Evolutionary conservation across 1,140 invertebrate species (phyloP).

Genomic region (Cyclargus thomasi): DNA sequence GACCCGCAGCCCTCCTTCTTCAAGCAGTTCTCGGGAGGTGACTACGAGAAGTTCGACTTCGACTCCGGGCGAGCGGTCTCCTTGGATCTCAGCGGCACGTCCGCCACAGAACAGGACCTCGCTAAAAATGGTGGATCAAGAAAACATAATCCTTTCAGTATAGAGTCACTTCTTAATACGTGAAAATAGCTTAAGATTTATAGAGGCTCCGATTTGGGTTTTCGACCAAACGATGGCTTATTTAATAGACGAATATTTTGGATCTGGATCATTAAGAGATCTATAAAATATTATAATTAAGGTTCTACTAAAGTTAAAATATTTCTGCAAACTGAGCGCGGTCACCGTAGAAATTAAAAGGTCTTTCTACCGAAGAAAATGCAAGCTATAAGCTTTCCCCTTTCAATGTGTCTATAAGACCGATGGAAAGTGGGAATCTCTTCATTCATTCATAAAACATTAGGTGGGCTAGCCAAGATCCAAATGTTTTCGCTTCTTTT

Average conservation of each 20-base stretch:
- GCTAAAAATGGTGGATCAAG: slow-evolving; percentile 67
- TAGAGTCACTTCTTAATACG: slow-evolving; percentile 87
- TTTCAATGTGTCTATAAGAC: no score
- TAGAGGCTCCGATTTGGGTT: slow-evolving; percentile 51
- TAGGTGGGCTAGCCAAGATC: no score
- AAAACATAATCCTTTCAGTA: slow-evolving; percentile 86
- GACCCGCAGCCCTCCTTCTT: slow-evolving; percentile 70
- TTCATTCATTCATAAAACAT: no score
- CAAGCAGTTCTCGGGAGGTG: slow-evolving; percentile 60
- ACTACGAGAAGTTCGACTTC: slow-evolving; percentile 69
- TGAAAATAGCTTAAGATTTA: slow-evolving; percentile 69
- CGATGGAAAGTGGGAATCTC: no score
- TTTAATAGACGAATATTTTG: not conserved
- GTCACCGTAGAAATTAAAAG: no score
- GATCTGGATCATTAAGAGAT: not conserved
- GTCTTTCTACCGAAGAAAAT: no score
- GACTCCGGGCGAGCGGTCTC: slow-evolving; percentile 65
- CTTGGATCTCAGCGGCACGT: slow-evolving; percentile 64
- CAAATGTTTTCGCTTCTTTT: no score
- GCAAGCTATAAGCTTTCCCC: no score
- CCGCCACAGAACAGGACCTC: slow-evolving; percentile 66
- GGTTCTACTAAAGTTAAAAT: no score
- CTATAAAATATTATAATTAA: no score
- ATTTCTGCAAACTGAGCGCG: no score
- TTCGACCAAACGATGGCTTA: slow-evolving; percentile 25